Percentiles rank a stretch among this genome's conserved stretches.
These are phyloP conservation scores for Malacoraja senta DNA, from an alignment of 2,797 vertebrate genomes.

Conservation along the genomic window DNA sequence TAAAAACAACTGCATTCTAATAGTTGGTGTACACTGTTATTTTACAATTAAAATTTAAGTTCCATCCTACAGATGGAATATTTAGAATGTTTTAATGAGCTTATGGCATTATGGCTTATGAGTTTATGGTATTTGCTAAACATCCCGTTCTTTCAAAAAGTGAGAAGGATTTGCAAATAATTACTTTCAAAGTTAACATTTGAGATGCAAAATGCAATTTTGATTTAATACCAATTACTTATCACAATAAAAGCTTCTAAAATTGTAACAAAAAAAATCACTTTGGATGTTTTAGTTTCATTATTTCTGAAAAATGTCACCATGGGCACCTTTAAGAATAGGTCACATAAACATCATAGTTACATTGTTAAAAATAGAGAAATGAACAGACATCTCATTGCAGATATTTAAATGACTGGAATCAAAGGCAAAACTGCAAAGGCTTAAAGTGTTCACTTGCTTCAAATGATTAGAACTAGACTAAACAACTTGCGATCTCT, in stretches of 20 bases:
- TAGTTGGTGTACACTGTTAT: neutral
- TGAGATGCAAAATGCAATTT: constrained; percentile 11
- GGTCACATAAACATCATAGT: neutral
- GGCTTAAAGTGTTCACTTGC: constrained; percentile 6
- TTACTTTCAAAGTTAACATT: neutral
- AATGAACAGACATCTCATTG: neutral
- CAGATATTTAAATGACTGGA: neutral
- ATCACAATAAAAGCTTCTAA: too few species aligned
- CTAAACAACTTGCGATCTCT: constrained; percentile 36
- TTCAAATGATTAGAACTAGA: constrained; percentile 38
- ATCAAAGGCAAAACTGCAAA: neutral
- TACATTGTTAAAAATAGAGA: neutral
- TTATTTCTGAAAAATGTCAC: neutral
- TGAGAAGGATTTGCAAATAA: neutral
- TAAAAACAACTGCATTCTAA: neutral
- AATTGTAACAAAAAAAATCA: neutral
- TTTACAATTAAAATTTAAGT: neutral
- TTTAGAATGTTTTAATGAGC: too few species aligned
- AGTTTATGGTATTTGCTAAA: neutral
- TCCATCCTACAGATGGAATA: too few species aligned
- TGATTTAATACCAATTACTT: neutral
- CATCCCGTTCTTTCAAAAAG: neutral
- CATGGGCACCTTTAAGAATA: neutral
- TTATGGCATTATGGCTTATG: neutral
- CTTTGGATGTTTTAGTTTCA: neutral